Percentiles rank a stretch among this genome's conserved stretches.
phyloP scores from a whole-genome alignment of 2,113 vertebrate species.

The Crotalus horridus region DNA sequence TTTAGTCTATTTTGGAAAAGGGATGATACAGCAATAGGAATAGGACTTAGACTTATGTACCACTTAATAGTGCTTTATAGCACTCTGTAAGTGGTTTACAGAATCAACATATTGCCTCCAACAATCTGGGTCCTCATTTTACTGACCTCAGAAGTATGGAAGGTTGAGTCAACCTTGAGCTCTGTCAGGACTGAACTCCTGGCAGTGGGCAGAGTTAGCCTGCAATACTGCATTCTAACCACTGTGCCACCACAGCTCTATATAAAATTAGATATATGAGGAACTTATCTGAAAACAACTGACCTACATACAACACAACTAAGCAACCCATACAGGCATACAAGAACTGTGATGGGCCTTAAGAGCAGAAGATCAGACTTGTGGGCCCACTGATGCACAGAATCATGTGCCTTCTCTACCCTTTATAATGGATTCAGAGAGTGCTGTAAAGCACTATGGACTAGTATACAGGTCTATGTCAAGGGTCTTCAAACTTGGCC shows the following conservation, averaged over 20 bases:
- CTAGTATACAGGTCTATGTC: neutral
- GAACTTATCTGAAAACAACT: neutral
- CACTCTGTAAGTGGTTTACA: neutral
- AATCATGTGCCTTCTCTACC: neutral
- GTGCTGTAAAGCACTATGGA: neutral
- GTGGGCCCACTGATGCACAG: neutral
- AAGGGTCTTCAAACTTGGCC: too few species aligned
- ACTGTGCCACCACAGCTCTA: neutral
- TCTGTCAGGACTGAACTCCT: neutral
- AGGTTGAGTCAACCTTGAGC: neutral
- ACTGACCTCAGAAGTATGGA: neutral
- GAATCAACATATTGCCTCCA: neutral
- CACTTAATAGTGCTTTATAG: too few species aligned
- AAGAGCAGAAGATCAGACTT: neutral
- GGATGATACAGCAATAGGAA: neutral
- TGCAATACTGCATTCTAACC: neutral
- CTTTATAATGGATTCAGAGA: neutral
- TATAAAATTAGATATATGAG: neutral
- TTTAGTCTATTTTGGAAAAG: neutral
- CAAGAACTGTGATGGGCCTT: neutral
- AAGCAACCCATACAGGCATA: neutral
- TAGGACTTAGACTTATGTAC: too few species aligned
- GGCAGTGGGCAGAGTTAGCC: neutral
- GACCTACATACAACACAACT: neutral
- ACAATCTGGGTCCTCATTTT: neutral